Percentiles rank a stretch among this genome's conserved stretches.
phyloP scores from a whole-genome alignment of 2,113 vertebrate genomes.

The Apeltes quadracus region DNA sequence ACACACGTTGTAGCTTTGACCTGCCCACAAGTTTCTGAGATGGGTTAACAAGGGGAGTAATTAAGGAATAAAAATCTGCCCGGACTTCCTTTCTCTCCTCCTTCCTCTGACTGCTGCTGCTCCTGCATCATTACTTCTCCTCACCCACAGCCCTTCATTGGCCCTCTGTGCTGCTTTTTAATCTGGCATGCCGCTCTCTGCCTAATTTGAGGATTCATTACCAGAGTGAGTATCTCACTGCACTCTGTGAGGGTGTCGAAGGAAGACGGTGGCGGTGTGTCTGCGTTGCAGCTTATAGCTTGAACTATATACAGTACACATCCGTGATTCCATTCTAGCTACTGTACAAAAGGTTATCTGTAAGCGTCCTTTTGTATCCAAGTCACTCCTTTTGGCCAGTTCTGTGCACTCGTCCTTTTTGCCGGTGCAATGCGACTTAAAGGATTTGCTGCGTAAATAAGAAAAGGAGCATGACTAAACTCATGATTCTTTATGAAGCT shows the following conservation, averaged over 20 bases:
- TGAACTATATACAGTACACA: not conserved
- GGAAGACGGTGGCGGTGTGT: conserved; percentile 30
- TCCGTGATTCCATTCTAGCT: conserved; percentile 14
- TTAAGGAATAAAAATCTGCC: conserved; percentile 71
- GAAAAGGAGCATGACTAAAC: conserved; percentile 33
- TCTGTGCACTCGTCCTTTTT: conserved; percentile 17
- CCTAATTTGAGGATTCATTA: conserved; percentile 73
- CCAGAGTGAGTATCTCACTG: conserved; percentile 63
- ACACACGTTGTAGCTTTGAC: conserved; percentile 62
- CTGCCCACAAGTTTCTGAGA: conserved; percentile 53
- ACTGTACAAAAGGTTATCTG: conserved; percentile 4
- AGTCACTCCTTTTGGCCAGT: not conserved
- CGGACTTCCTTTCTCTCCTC: conserved; percentile 50
- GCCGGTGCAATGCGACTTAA: conserved; percentile 24
- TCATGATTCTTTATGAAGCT: conserved; percentile 38
- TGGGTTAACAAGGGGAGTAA: conserved; percentile 76
- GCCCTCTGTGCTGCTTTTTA: conserved; percentile 63
- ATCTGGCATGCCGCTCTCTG: conserved; percentile 63
- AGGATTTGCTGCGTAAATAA: conserved; percentile 40
- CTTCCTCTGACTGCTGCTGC: conserved; percentile 50
- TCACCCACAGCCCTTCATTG: conserved; percentile 63
- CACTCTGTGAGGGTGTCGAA: conserved; percentile 34
- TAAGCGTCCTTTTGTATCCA: conserved; percentile 6
- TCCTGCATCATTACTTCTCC: conserved; percentile 49
- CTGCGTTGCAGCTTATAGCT: conserved; percentile 7